These are phyloP conservation scores for Trichopria drosophilae DNA, from an alignment of 2,888 invertebrate species.

Conservation along the genomic window DNA sequence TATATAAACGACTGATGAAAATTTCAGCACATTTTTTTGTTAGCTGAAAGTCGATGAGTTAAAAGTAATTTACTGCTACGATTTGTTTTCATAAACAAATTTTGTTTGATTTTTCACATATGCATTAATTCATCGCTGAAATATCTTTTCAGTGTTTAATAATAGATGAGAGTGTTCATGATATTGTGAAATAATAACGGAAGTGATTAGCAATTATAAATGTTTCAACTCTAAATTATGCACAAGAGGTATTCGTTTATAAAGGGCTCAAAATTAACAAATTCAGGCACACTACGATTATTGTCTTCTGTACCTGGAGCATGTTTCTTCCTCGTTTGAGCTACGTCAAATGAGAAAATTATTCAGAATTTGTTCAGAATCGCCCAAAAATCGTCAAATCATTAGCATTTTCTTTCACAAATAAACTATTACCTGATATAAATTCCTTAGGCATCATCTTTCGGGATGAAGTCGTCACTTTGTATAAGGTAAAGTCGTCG, in stretches of 20 bases:
- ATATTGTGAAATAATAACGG: no score
- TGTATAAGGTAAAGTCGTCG: conserved; percentile 87
- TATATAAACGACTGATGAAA: no score
- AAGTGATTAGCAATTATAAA: no score
- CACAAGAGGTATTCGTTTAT: no score
- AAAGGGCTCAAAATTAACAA: background rate
- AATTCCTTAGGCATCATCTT: conserved; percentile 81
- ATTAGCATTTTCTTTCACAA: background rate
- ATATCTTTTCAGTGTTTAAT: no score
- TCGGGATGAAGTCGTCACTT: conserved; percentile 76
- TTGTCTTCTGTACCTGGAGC: conserved; percentile 50
- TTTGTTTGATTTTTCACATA: conserved; percentile 12
- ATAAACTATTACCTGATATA: conserved; percentile 64
- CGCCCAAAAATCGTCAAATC: conserved; percentile 10
- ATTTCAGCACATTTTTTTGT: no score
- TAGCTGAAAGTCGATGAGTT: no score
- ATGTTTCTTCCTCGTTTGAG: conserved; percentile 57
- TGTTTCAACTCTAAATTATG: no score
- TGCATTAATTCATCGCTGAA: conserved; percentile 13
- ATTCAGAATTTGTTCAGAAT: conserved; percentile 26
- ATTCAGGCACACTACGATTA: conserved; percentile 43
- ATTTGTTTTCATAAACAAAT: conserved; percentile 8
- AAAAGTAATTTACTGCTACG: no score
- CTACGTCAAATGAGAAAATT: conserved; percentile 50
- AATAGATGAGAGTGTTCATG: no score